Conservation (phyloP, 2,797 vertebrate species). For the Anolis apletophallus region DNA sequence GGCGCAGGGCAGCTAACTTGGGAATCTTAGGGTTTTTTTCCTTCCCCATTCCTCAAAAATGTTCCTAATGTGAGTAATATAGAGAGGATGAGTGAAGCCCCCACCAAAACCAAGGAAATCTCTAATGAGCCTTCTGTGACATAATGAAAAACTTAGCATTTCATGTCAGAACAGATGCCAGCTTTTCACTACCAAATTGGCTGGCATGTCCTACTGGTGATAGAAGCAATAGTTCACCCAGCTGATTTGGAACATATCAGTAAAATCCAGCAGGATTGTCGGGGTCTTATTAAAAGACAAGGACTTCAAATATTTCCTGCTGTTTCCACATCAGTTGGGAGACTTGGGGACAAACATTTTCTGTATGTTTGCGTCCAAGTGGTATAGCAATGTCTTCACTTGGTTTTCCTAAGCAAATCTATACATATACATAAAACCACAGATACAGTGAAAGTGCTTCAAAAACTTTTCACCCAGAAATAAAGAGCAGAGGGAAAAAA, state of each 20-base stretch:
- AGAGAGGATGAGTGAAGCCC: slow-evolving; percentile 71
- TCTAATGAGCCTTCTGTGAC: slow-evolving; percentile 62
- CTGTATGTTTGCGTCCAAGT: slow-evolving; percentile 26
- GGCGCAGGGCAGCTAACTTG: slow-evolving; percentile 57
- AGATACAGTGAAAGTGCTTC: slow-evolving; percentile 65
- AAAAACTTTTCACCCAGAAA: slow-evolving; percentile 54
- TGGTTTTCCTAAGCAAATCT: slow-evolving; percentile 51
- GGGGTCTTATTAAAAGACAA: slow-evolving; percentile 14
- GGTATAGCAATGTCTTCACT: slow-evolving; percentile 73
- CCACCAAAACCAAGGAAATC: slow-evolving; percentile 26
- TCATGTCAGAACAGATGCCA: slow-evolving; percentile 51
- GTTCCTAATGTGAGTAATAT: slow-evolving; percentile 64
- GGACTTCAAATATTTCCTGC: slow-evolving; percentile 27
- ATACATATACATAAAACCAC: neutral
- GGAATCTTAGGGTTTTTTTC: slow-evolving; percentile 37
- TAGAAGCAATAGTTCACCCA: slow-evolving; percentile 63
- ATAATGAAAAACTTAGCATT: slow-evolving; percentile 43
- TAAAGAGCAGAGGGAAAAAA: slow-evolving; percentile 59
- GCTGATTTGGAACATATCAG: slow-evolving; percentile 65
- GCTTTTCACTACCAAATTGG: slow-evolving; percentile 60
- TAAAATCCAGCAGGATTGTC: slow-evolving; percentile 67
- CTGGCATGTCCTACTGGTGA: slow-evolving; percentile 61
- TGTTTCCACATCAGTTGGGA: slow-evolving; percentile 43
- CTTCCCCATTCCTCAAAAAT: slow-evolving; percentile 57
- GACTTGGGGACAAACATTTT: slow-evolving; percentile 16